These are phyloP conservation scores for Drosophila falleni DNA, from an alignment of 2,888 invertebrate genomes.

Conservation along the genomic window DNA sequence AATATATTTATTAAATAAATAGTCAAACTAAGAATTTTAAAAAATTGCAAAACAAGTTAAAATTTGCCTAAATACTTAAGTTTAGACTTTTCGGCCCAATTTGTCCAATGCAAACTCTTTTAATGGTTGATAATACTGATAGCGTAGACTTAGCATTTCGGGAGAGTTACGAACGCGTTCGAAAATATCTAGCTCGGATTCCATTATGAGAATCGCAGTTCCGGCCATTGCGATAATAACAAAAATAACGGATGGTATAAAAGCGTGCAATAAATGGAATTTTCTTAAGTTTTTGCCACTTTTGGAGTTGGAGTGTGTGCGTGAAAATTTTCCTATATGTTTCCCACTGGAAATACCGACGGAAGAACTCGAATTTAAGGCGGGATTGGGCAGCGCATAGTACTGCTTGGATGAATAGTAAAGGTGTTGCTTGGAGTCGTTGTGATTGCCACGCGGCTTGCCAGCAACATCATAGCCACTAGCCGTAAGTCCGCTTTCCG, in stretches of 20 bases:
- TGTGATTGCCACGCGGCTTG: constrained; percentile 58
- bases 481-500: constrained; percentile 89
- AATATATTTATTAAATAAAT: not conserved
- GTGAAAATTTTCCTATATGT: constrained; percentile 47
- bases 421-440: constrained; percentile 68
- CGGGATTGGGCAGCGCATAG: constrained; percentile 69
- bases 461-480: constrained; percentile 77
- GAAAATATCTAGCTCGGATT: constrained; percentile 91
- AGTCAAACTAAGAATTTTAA: not conserved
- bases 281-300: constrained; percentile 85
- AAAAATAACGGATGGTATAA: constrained; percentile 92
- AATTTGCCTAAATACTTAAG: not conserved
- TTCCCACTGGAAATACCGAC: constrained; percentile 43
- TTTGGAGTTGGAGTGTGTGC: constrained; percentile 72
- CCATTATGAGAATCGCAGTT: constrained; percentile 90
- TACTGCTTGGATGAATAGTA: constrained; percentile 73
- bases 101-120: constrained; percentile 87
- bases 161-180: constrained; percentile 90
- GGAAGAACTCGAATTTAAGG: constrained; percentile 73
- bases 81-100: constrained; percentile 66
- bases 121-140: constrained; percentile 93
- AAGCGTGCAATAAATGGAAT: constrained; percentile 90
- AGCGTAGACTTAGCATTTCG: constrained; percentile 91
- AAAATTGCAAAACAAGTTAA: not conserved
- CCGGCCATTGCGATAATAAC: constrained; percentile 90